phyloP scores from a whole-genome alignment of 2,797 vertebrate species.

The Chaetophractus vellerosus region DNA sequence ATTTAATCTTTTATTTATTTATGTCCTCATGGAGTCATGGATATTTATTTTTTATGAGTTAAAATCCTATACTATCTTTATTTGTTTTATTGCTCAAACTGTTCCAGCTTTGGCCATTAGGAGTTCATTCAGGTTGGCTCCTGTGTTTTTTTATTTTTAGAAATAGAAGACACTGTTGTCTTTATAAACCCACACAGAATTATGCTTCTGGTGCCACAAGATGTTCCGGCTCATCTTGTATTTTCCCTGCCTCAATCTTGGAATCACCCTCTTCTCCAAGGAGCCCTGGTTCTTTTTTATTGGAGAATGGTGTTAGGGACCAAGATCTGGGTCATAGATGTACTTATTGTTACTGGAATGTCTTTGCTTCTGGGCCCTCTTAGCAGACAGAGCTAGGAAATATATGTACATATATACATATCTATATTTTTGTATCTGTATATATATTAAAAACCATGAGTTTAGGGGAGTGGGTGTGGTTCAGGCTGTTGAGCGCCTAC shows the following conservation, averaged over 20 bases:
- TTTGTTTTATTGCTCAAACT: conserved; percentile 20
- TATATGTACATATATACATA: not conserved
- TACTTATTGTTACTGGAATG: not conserved
- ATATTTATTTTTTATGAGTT: conserved; percentile 2
- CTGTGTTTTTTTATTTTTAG: not conserved
- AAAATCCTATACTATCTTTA: not conserved
- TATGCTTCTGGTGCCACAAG: not conserved
- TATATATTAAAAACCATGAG: not conserved
- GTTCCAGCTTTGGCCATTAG: not conserved
- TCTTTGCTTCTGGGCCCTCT: not conserved
- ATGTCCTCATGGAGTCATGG: not conserved
- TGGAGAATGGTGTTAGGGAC: not conserved
- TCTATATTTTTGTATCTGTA: not conserved
- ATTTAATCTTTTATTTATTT: not conserved
- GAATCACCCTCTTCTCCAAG: not conserved
- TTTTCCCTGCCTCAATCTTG: not conserved
- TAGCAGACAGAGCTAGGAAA: not conserved
- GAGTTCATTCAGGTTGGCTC: not conserved
- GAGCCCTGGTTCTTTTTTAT: not conserved
- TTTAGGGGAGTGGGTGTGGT: too few species aligned
- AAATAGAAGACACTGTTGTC: not conserved
- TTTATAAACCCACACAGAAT: too few species aligned
- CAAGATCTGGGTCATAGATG: not conserved
- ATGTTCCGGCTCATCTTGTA: not conserved
- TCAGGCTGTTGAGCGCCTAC: too few species aligned